These are phyloP conservation scores for Amphipoea oculea DNA, from an alignment of 2,888 invertebrate genomes.

Conservation along the genomic window DNA sequence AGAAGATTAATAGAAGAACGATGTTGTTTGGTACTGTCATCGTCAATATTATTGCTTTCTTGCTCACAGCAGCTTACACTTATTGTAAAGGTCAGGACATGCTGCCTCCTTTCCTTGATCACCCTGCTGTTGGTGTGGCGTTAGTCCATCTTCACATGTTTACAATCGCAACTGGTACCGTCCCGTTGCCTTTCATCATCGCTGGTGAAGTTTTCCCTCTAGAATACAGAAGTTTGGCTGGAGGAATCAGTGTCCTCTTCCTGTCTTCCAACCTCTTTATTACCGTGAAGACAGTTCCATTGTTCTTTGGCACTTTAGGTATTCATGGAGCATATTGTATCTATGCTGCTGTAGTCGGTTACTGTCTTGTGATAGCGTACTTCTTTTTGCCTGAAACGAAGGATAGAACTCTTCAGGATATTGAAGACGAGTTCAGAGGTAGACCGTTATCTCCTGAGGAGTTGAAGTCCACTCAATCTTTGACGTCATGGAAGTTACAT, in stretches of 20 bases:
- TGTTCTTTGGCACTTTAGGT: conserved; percentile 74
- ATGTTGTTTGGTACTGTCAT: conserved; percentile 74
- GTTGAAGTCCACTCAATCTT: conserved; percentile 74
- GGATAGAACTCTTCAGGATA: conserved; percentile 81
- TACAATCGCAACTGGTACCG: conserved; percentile 89
- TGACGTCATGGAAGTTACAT: conserved; percentile 73
- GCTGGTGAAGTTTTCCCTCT: conserved; percentile 92
- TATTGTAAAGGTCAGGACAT: conserved; percentile 70
- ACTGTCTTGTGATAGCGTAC: conserved; percentile 75
- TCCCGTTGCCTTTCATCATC: conserved; percentile 92
- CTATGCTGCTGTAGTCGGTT: conserved; percentile 76
- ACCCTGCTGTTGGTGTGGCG: conserved; percentile 74
- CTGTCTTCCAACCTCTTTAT: conserved; percentile 78
- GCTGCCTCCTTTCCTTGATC: conserved; percentile 72
- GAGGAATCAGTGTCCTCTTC: conserved; percentile 80
- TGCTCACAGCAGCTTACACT: conserved; percentile 74
- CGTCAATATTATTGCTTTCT: conserved; percentile 70
- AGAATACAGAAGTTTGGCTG: conserved; percentile 90
- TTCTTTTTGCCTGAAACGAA: conserved; percentile 82
- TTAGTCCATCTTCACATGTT: conserved; percentile 85
- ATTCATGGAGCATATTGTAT: conserved; percentile 78
- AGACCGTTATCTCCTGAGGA: conserved; percentile 74
- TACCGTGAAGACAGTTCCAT: conserved; percentile 77
- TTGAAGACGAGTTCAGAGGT: conserved; percentile 81
- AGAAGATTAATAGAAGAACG: conserved; percentile 74